Base-by-base conservation (phyloP, 2,797 vertebrate species). In the Pangasius krempfi region DNA sequence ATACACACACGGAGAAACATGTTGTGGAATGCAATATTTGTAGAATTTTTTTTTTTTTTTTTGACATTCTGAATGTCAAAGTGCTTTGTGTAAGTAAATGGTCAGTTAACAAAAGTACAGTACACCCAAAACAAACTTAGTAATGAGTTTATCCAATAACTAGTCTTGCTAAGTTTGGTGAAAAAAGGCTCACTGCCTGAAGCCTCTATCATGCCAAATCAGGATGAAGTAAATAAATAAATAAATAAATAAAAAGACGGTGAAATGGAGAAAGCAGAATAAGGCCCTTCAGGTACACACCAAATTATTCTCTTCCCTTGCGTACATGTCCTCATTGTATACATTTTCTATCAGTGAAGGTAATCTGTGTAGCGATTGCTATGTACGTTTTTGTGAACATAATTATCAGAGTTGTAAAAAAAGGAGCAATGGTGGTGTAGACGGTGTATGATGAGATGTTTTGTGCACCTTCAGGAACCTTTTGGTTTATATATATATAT, bases 201-300 rank as follows among this genome's bases (percentile, higher is more conserved):
- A 70, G 70, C 47, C 44, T 82, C 68, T 37, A 83, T 25, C 37
- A 88, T 83, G 76, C 66, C 84, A 90, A 89, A 89, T 88, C 87
- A 40, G 80, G 70, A 60, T 40, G 10, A 75, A 86, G 33, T 50
- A 78, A 84, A 89, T 88, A 18, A 64, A 64, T 54, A 47, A 27
- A 44, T 44, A 40, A 14, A 27, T 78, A 68, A 62, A 90, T 76
- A 40, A 89, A 89, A 73, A 88, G 58, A 84, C 62, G 56, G 84
- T 76, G 84, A 86, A 82, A 88, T 40, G 58, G 66, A 89, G 86
- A 90, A 81, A 89, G 70, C 86, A 80, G 85, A 68, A 80, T 75
- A 89, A 50, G 70, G 72, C 84, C 87, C 82, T 84, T 73, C 68
- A 89, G 83, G 90, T 87, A 90, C 79, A 37, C 66, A 60, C 37